Evolutionary conservation across 2,888 invertebrate genomes (phyloP), one percentile per base, ranked within the genome.

Genomic region (Latheticus oryzae): DNA sequence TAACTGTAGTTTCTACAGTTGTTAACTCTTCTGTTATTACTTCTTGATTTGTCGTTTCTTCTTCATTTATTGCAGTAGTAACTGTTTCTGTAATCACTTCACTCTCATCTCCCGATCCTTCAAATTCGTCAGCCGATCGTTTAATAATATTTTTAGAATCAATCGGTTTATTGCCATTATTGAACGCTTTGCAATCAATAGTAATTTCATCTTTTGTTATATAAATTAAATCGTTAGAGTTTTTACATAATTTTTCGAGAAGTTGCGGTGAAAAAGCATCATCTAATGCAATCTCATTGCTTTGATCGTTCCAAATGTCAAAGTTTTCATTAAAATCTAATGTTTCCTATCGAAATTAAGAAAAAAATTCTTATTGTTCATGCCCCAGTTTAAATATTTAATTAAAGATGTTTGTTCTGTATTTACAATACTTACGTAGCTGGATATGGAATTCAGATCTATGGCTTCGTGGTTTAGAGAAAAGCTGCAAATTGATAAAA

Each of bases 211-310:
- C 53, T 13, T 45, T 16, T 3, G n/a, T 13, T 11, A 54, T 19
- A 21, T 45, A 54, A 8, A 54, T 24, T 60, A 81, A 73, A 37
- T 71, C 67, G 60, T 76, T 76, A 26, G 79, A 66, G 48, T 74
- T 65, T 26, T 60, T 61, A 64, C 82, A 83, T 42, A 82, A 65
- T 58, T 79, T 73, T 53, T 77, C 67, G 7, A 74, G n/a, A n/a
- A n/a, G n/a, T n/a, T n/a, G n/a, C n/a, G n/a, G n/a, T n/a, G n/a
- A n/a, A n/a, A n/a, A n/a, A n/a, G n/a, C n/a, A n/a, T n/a, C n/a
- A n/a, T n/a, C n/a, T n/a, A n/a, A n/a, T n/a, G n/a, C n/a, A n/a
- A n/a, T n/a, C n/a, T n/a, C n/a, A n/a, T n/a, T n/a, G n/a, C n/a
- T n/a, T 5, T 17, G 3, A 4, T 9, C 7, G 7, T 40, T 17